Percentiles rank a stretch among this genome's conserved stretches.
Evolutionary conservation across 2,113 vertebrate species (phyloP).

Genomic region (Phrynosoma platyrhinos): DNA sequence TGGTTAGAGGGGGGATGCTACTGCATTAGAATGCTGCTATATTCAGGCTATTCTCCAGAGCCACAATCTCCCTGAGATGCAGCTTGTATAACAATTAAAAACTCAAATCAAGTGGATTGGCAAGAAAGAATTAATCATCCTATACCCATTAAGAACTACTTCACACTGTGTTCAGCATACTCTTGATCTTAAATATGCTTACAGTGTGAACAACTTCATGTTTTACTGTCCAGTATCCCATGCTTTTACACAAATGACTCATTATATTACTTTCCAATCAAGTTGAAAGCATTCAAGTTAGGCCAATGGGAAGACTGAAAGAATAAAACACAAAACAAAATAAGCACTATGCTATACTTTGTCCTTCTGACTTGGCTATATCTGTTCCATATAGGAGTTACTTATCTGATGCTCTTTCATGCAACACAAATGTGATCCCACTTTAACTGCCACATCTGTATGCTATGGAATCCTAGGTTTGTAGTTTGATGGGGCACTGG

Average conservation of each 20-base stretch:
- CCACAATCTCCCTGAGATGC: constrained; percentile 9
- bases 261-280: constrained; percentile 27
- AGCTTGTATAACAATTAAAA: constrained; percentile 42
- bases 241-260: constrained; percentile 45
- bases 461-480: no score
- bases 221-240: constrained; percentile 33
- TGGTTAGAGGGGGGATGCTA: neutral
- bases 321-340: constrained; percentile 53
- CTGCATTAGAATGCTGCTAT: neutral
- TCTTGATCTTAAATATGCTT: constrained; percentile 42
- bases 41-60: constrained; percentile 34
- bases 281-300: constrained; percentile 44
- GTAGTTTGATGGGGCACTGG: no score
- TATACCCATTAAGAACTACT: constrained; percentile 13
- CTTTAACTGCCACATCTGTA: no score
- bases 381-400: no score
- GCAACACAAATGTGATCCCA: no score
- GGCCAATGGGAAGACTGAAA: constrained; percentile 1
- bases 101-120: neutral
- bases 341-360: constrained; percentile 9
- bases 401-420: no score
- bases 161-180: constrained; percentile 42
- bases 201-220: constrained; percentile 32
- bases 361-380: neutral
- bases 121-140: constrained; percentile 43